A percentile compares a stretch with the other conserved stretches of the same genome.
phyloP scores from a whole-genome alignment of 2,113 vertebrate species.

The human (Homo sapiens) region GRCh38 chr7:2741501-2742000 shows the following conservation, averaged over 20 bases:
- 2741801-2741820: too few relatives aligned
- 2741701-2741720: not conserved
- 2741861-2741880: too few relatives aligned
- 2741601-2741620: not conserved
- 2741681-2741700: not conserved
- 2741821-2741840: too few relatives aligned
- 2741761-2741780: not conserved
- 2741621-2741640: not conserved
- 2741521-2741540: not conserved
- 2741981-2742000: too few relatives aligned
- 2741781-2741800: not conserved
- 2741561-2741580: not conserved
- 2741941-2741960: not conserved
- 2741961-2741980: not conserved
- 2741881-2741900: too few relatives aligned
- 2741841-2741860: too few relatives aligned
- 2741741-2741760: not conserved
- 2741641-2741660: too few relatives aligned
- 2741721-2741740: not conserved
- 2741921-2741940: not conserved
- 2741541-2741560: not conserved
- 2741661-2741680: not conserved
- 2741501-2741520: not conserved
- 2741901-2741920: too few relatives aligned
- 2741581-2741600: rapidly evolving